Conservation (phyloP, 2,113 vertebrate genomes). For the Heteronetta atricapilla region DNA sequence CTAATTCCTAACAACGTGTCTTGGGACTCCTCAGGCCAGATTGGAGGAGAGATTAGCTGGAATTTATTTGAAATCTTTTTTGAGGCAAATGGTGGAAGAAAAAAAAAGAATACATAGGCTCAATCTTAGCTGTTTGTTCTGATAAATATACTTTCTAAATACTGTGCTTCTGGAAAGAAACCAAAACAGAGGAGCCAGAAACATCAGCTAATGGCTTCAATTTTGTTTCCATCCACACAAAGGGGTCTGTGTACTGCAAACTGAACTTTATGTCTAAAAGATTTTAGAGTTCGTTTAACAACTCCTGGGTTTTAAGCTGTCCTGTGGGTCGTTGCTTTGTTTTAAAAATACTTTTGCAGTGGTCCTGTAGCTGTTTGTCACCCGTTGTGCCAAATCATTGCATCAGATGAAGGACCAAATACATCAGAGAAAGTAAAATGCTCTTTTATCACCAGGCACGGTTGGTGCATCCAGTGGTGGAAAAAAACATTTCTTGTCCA, state of each 20-base stretch:
- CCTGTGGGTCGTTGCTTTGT: not conserved
- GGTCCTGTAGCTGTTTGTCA: not conserved
- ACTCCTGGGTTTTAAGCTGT: not conserved
- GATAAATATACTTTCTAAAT: not conserved
- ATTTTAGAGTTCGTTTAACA: not conserved
- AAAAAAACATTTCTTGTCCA: not conserved
- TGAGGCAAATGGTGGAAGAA: not conserved
- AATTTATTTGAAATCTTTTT: not conserved
- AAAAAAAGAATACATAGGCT: not conserved
- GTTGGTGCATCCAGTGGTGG: not conserved
- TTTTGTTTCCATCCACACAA: not conserved
- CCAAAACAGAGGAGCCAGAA: not conserved
- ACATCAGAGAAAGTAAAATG: not conserved
- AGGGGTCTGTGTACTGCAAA: not conserved
- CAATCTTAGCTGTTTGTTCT: not conserved
- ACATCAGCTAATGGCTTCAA: not conserved
- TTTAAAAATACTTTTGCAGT: not conserved
- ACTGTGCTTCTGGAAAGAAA: not conserved
- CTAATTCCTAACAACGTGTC: not conserved
- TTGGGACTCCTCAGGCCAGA: not conserved
- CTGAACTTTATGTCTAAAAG: not conserved
- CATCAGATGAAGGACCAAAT: accelerated
- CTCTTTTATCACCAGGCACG: not conserved
- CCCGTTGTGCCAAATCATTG: not conserved
- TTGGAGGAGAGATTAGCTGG: not conserved